Base-by-base conservation (phyloP, 1,140 invertebrate genomes). In the Macrosteles quadrilineatus region DNA sequence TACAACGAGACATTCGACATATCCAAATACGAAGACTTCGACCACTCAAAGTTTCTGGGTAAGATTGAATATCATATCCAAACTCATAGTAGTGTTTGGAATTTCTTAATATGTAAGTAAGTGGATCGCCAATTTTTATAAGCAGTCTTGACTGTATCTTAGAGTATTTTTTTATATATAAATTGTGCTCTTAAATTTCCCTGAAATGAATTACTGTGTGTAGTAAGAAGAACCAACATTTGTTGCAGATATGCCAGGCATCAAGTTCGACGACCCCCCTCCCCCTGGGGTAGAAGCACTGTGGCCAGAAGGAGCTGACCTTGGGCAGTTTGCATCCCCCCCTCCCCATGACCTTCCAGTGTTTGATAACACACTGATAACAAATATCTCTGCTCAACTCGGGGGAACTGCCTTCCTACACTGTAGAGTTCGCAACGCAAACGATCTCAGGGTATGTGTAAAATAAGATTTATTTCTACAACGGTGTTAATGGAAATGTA, bases 371-470 rank as follows among this genome's bases (percentile, higher is more conserved):
- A 88, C 88, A 73, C 59, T 32, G 12, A 89, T 87, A 4, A 86
- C 85, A 69, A 94, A 94, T 78, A 86, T 93, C 62, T 93, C 91
- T 9, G 91, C 91, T 17, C 92, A 94, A 77, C 81, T 94, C 21
- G 92, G 92, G 17, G 90, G 89, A 59, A 91, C 90, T 0, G 92
- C 91, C n/a, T 94, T 93, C 79, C 84, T 94, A 21, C 90, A 92
- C 78, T 95, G 92, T 80, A 84, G 85, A 77, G 87, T 90, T 70
- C 84, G 87, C 67, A 87, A 87, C 79, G 81, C 87, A 57, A 85
- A 85, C 9, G 87, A 88, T 76, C 80, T 86, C 76, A 86, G 85
- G 76, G 78, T 80, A 53, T 76, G 77, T 12, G 4, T 36, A 36
- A 4, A 4, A 36, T 36, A 36, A n/a, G n/a, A n/a, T n/a, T n/a